Evolutionary conservation across 1,140 invertebrate genomes (phyloP).

Genomic region (Cecropterus lyciades): DNA sequence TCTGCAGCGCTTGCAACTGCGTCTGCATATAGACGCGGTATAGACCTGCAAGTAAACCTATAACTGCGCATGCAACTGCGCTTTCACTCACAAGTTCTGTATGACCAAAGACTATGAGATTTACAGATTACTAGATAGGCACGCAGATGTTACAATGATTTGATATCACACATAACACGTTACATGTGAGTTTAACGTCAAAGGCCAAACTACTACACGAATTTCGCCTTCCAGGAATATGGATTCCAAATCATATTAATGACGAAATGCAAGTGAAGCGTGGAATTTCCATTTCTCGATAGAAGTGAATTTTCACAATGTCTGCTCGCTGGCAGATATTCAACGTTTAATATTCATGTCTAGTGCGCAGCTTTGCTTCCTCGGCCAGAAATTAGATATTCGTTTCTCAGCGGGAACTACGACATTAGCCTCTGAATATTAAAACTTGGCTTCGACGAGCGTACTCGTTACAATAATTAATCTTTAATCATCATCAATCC

Average conservation of each 20-base stretch:
- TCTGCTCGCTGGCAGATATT: slow-evolving; percentile 58
- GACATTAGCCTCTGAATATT: slow-evolving; percentile 50
- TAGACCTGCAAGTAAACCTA: too few relatives aligned
- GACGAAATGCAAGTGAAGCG: slow-evolving; percentile 59
- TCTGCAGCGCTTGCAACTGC: too few relatives aligned
- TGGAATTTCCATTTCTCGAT: slow-evolving; percentile 61
- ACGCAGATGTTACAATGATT: too few relatives aligned
- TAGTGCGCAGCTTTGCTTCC: slow-evolving; percentile 59
- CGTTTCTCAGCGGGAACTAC: slow-evolving; percentile 55
- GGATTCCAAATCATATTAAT: slow-evolving; percentile 60
- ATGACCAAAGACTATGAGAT: too few relatives aligned
- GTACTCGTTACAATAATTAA: slow-evolving; percentile 5
- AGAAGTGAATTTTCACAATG: slow-evolving; percentile 60
- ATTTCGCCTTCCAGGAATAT: slow-evolving; percentile 33
- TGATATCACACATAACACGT: too few relatives aligned
- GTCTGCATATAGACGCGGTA: too few relatives aligned
- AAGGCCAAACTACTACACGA: too few relatives aligned
- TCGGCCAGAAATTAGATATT: slow-evolving; percentile 64
- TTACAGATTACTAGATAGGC: too few relatives aligned
- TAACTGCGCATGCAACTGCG: too few relatives aligned
- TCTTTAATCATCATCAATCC: neutral
- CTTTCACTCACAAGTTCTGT: too few relatives aligned
- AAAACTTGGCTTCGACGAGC: slow-evolving; percentile 37
- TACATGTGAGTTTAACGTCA: too few relatives aligned
- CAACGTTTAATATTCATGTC: slow-evolving; percentile 68